A percentile compares a stretch with the other conserved stretches of the same genome.
phyloP scores from a whole-genome alignment of 2,888 invertebrate genomes.

The Folsomia manolachei region DNA sequence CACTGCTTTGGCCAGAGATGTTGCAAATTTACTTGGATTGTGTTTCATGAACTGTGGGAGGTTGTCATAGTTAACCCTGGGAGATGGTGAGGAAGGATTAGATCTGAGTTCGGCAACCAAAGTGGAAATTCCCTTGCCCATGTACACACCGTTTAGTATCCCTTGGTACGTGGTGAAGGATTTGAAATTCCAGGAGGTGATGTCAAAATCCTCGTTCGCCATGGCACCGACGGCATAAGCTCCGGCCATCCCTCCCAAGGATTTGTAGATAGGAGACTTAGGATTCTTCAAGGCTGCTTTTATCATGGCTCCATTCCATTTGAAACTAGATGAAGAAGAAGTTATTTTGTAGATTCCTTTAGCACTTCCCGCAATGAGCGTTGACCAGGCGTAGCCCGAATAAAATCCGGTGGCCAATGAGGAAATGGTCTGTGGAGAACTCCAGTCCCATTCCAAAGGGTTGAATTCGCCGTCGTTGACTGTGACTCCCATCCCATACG shows the following conservation, averaged over 20 bases:
- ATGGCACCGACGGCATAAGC: background rate
- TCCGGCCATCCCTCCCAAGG: background rate
- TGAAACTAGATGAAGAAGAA: background rate
- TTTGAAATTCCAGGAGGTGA: constrained; percentile 1
- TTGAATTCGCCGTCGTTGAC: too few species aligned
- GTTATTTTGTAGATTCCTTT: background rate
- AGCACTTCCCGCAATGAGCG: background rate
- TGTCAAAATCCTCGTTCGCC: constrained; percentile 5
- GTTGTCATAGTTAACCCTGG: too few species aligned
- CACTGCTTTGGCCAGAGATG: too few species aligned
- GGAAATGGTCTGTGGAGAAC: too few species aligned
- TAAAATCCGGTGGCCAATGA: too few species aligned
- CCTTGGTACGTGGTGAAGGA: constrained; percentile 6
- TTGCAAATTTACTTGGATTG: too few species aligned
- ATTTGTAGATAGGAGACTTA: constrained; percentile 4
- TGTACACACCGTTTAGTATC: background rate
- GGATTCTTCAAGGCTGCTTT: constrained; percentile 7
- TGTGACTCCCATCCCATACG: too few species aligned
- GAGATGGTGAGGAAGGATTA: too few species aligned
- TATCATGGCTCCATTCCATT: background rate
- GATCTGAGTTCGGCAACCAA: background rate
- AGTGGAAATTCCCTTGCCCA: background rate
- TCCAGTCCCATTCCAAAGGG: too few species aligned
- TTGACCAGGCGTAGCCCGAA: constrained; percentile 10
- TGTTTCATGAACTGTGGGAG: too few species aligned